Conservation (phyloP, 2,888 invertebrate genomes). For the Piscicola geometra region DNA sequence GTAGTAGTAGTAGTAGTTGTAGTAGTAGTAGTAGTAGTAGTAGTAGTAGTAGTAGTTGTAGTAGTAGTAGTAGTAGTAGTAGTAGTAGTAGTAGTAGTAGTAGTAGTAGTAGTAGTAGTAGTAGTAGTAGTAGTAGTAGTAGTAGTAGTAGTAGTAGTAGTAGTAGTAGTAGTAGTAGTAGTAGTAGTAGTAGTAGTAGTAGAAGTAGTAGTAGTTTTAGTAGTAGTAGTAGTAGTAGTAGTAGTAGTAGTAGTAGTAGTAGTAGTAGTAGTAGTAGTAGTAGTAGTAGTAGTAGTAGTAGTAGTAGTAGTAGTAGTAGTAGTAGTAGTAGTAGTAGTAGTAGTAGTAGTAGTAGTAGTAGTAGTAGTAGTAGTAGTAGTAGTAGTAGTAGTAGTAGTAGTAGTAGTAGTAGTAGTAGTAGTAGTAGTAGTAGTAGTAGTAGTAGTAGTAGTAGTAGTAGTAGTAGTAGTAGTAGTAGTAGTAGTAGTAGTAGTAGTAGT, state of each 20-base stretch:
- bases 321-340: conserved; percentile 27
- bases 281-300: conserved; percentile 15
- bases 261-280: conserved; percentile 31
- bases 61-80: conserved; percentile 28
- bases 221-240: no score
- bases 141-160: conserved; percentile 28
- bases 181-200: conserved; percentile 22
- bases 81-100: conserved; percentile 24
- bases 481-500: conserved; percentile 12
- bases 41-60: conserved; percentile 23
- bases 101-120: conserved; percentile 25
- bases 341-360: conserved; percentile 27
- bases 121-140: conserved; percentile 23
- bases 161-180: conserved; percentile 29
- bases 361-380: conserved; percentile 25
- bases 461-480: conserved; percentile 12
- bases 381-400: no score
- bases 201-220: no score
- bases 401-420: not conserved
- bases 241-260: conserved; percentile 30
- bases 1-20: conserved; percentile 27
- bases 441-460: conserved; percentile 5
- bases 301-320: conserved; percentile 26
- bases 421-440: not conserved
- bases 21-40: conserved; percentile 28